phyloP scores from a whole-genome alignment of 2,113 vertebrate genomes.

The Monarcha castaneiventris region DNA sequence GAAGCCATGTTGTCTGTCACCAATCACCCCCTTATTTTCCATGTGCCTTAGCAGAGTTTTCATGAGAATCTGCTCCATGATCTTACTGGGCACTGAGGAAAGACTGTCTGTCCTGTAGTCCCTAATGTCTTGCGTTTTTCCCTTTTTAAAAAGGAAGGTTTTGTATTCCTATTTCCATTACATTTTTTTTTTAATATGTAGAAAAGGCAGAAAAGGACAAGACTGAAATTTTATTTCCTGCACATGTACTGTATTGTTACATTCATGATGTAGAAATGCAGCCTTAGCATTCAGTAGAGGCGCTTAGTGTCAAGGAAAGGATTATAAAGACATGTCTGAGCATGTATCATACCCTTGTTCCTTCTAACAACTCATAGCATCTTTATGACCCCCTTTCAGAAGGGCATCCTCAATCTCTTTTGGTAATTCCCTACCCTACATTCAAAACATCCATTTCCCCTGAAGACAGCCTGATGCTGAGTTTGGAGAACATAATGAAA shows the following conservation, averaged over 20 bases:
- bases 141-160: neutral
- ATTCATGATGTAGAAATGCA: neutral
- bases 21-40: neutral
- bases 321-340: neutral
- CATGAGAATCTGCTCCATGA: neutral
- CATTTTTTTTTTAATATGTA: neutral
- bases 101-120: neutral
- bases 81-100: neutral
- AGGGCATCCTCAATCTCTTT: neutral
- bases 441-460: neutral
- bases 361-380: neutral
- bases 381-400: neutral
- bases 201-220: neutral
- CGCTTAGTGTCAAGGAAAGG: neutral
- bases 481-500: neutral
- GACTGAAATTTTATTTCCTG: neutral
- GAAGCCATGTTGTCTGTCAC: neutral
- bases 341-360: neutral
- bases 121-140: no score
- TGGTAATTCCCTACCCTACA: neutral
- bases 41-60: neutral
- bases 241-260: neutral
- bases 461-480: neutral
- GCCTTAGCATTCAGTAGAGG: neutral
- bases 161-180: neutral